Conservation (phyloP, 2,113 vertebrate genomes). For the Gadus chalcogrammus region DNA sequence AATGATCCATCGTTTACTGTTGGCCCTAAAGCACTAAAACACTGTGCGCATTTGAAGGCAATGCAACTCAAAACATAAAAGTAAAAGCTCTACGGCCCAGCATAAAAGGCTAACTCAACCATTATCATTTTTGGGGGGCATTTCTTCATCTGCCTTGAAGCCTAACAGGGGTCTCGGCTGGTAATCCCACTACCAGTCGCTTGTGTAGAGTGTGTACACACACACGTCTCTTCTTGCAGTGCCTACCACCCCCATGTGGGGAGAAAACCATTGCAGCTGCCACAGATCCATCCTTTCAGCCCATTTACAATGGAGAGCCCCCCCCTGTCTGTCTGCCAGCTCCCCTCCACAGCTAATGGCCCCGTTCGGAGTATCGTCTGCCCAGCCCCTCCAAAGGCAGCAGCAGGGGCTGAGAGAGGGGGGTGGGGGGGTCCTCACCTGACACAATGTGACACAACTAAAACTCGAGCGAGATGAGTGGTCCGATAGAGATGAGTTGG, state of each 20-base stretch:
- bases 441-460: too few species aligned
- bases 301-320: constrained; percentile 69
- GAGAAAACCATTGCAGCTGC: constrained; percentile 85
- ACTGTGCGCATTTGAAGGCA: too few species aligned
- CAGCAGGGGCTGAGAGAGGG: constrained; percentile 28
- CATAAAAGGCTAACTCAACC: too few species aligned
- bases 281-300: constrained; percentile 71
- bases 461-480: too few species aligned
- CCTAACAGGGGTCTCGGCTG: not conserved
- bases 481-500: too few species aligned
- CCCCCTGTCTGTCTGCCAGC: constrained; percentile 56
- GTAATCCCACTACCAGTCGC: not conserved
- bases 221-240: constrained; percentile 77
- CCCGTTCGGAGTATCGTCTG: constrained; percentile 54
- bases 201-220: constrained; percentile 24
- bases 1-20: too few species aligned
- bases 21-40: too few species aligned
- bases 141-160: too few species aligned
- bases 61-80: too few species aligned
- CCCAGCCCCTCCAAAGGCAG: constrained; percentile 44
- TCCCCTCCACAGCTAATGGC: constrained; percentile 52
- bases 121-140: too few species aligned
- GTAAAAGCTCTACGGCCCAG: too few species aligned
- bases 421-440: too few species aligned
- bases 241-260: constrained; percentile 98